Conservation (phyloP, 1,140 invertebrate species). For the Stegodyphus mimosarum region DNA sequence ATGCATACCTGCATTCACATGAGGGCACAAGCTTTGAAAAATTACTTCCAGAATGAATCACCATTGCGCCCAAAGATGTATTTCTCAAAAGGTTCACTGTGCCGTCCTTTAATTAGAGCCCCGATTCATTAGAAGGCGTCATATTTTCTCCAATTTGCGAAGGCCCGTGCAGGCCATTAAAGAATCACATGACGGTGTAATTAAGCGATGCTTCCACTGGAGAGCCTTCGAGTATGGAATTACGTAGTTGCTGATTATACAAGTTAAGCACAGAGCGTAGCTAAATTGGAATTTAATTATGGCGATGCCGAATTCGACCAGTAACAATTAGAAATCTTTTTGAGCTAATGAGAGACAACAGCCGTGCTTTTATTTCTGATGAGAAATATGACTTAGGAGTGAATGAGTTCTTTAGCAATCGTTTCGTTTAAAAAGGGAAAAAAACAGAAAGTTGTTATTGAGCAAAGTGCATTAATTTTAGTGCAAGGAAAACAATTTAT, state of each 20-base stretch:
- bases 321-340: neutral
- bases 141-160: slow-evolving; percentile 48
- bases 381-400: neutral
- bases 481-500: too few relatives aligned
- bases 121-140: slow-evolving; percentile 30
- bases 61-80: neutral
- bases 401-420: neutral
- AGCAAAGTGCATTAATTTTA: too few relatives aligned
- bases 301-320: neutral
- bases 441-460: too few relatives aligned
- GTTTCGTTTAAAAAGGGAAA: too few relatives aligned
- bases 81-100: neutral
- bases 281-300: slow-evolving; percentile 48
- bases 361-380: neutral
- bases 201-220: slow-evolving; percentile 11
- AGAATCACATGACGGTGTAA: slow-evolving; percentile 45
- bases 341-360: neutral
- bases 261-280: neutral
- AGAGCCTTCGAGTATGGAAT: neutral
- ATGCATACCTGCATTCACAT: slow-evolving; percentile 5
- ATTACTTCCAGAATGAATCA: neutral
- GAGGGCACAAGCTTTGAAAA: neutral
- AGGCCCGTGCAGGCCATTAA: slow-evolving; percentile 15
- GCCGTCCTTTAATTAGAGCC: slow-evolving; percentile 19
- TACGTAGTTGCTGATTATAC: slow-evolving; percentile 4